Conservation (phyloP, 2,888 invertebrate genomes). For the Monochamus alternatus region DNA sequence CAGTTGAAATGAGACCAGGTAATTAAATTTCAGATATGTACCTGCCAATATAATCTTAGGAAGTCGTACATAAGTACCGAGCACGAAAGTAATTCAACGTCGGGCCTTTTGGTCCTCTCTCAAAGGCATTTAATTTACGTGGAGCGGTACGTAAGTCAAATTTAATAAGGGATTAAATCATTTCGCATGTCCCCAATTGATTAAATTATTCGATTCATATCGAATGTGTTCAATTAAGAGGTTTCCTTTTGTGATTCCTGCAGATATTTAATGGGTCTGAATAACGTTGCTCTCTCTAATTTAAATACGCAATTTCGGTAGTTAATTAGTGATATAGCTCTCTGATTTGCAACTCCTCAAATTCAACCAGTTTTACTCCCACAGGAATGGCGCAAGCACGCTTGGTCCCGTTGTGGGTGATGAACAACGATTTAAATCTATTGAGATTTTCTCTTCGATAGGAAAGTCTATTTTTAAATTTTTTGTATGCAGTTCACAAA, state of each 20-base stretch:
- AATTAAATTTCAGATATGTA: constrained; percentile 3
- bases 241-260: constrained; percentile 3
- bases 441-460: too few species aligned
- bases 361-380: too few species aligned
- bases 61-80: constrained; percentile 8
- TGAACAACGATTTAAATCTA: too few species aligned
- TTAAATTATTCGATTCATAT: constrained; percentile 10
- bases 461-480: too few species aligned
- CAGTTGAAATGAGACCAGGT: background rate
- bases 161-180: constrained; percentile 13
- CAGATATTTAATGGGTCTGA: background rate
- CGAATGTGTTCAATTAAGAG: constrained; percentile 11
- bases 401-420: too few species aligned
- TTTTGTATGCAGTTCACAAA: too few species aligned
- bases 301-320: background rate
- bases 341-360: background rate
- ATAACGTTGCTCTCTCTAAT: background rate
- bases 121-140: constrained; percentile 13
- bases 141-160: constrained; percentile 8
- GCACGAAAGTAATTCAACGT: background rate
- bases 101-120: constrained; percentile 9
- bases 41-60: background rate
- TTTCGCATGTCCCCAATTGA: constrained; percentile 7
- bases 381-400: too few species aligned
- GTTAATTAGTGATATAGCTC: background rate